These are phyloP conservation scores for Falco rusticolus DNA, from an alignment of 2,797 vertebrate species.

Conservation along the genomic window DNA sequence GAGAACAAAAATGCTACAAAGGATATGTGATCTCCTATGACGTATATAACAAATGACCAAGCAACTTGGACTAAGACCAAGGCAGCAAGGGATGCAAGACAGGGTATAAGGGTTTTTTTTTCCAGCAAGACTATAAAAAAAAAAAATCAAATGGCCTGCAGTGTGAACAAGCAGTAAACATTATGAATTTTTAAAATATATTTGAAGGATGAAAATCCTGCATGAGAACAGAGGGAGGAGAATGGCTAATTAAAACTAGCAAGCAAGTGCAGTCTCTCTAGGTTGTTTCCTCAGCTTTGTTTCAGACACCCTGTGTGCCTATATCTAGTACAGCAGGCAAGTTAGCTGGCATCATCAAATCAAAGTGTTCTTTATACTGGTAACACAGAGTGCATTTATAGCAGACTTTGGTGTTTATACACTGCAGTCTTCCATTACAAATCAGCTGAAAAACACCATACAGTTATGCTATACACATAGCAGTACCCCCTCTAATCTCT, in stretches of 20 bases:
- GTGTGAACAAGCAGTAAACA: conserved; percentile 41
- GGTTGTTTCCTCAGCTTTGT: neutral
- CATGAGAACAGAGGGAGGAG: conserved; percentile 9
- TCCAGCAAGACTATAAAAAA: neutral
- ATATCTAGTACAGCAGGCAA: neutral
- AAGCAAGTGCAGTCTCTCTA: neutral
- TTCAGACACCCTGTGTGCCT: neutral
- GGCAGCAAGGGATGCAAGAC: neutral
- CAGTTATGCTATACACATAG: neutral
- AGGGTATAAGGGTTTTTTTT: neutral
- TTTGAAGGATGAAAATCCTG: conserved; percentile 50
- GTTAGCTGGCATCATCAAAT: neutral
- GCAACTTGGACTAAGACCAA: neutral
- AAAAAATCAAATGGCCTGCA: neutral
- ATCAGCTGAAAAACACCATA: neutral
- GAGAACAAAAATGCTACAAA: neutral
- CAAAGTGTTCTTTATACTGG: neutral
- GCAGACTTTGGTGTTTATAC: neutral
- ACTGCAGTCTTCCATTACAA: neutral
- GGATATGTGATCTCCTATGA: neutral
- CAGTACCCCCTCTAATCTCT: neutral
- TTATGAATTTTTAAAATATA: conserved; percentile 48
- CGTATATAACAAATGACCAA: neutral
- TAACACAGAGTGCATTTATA: neutral
- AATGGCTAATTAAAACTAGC: conserved; percentile 39